These are phyloP conservation scores for Acanthosepion pharaonis DNA, from an alignment of 2,888 invertebrate species.

Conservation along the genomic window DNA sequence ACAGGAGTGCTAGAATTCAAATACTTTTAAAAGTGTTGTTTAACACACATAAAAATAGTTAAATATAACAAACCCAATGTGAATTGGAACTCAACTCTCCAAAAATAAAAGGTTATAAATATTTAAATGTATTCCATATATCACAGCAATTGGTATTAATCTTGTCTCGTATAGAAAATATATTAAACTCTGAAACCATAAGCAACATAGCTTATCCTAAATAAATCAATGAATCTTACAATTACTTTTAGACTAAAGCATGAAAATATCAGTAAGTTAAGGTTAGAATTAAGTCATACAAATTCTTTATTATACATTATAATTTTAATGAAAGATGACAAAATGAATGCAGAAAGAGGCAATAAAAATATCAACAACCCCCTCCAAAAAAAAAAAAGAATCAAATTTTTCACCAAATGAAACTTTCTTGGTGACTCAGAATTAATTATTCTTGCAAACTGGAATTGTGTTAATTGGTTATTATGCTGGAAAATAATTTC, in stretches of 20 bases:
- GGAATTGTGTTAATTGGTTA: neutral
- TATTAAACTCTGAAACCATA: no score
- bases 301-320: neutral
- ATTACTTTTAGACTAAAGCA: neutral
- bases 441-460: constrained; percentile 4
- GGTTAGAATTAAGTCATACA: neutral
- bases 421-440: neutral
- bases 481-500: neutral
- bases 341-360: neutral
- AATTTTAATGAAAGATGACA: neutral
- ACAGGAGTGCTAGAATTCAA: no score
- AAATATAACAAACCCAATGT: no score
- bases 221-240: neutral
- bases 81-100: no score
- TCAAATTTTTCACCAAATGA: neutral
- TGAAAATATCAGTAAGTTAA: neutral
- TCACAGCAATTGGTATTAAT: no score
- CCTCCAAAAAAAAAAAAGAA: neutral
- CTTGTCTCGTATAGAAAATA: no score
- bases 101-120: no score
- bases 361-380: neutral
- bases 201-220: no score
- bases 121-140: no score
- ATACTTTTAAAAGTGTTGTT: no score
- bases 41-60: no score